phyloP scores from a whole-genome alignment of 2,797 vertebrate species.

The Acomys russatus region DNA sequence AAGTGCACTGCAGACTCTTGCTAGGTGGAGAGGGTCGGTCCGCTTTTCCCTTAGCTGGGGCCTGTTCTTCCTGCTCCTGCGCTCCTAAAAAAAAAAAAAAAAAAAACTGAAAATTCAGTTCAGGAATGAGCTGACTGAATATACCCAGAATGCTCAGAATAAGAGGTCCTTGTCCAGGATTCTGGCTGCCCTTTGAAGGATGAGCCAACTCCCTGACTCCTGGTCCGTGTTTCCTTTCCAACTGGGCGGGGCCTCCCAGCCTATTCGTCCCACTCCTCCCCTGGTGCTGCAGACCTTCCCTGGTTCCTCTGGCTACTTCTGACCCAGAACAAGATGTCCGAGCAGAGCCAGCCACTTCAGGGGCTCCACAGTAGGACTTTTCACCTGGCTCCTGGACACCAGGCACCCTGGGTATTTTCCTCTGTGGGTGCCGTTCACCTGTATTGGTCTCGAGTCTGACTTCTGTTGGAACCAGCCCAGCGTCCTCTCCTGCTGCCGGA shows the following conservation, averaged over 20 bases:
- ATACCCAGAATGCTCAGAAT: not conserved
- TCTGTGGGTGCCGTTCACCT: not conserved
- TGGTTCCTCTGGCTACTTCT: not conserved
- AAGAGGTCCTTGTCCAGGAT: not conserved
- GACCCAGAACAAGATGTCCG: not conserved
- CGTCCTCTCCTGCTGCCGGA: not conserved
- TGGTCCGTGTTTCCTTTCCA: not conserved
- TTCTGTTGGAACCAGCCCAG: not conserved
- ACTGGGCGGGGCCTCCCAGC: not conserved
- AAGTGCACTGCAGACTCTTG: not conserved
- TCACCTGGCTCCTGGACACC: not conserved
- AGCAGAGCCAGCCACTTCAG: not conserved
- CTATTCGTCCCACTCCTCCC: not conserved
- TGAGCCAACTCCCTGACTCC: not conserved
- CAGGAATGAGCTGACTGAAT: not conserved
- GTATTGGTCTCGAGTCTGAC: not conserved
- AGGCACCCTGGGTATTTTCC: not conserved
- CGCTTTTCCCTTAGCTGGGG: not conserved
- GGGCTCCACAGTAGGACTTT: not conserved
- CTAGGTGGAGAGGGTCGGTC: not conserved
- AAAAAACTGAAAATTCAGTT: not conserved
- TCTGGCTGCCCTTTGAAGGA: not conserved
- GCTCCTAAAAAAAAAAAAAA: too few species aligned
- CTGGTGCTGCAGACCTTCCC: not conserved
- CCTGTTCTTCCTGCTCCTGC: not conserved